Base-by-base conservation (phyloP, 2,797 vertebrate species). In the Smutsia gigantea region DNA sequence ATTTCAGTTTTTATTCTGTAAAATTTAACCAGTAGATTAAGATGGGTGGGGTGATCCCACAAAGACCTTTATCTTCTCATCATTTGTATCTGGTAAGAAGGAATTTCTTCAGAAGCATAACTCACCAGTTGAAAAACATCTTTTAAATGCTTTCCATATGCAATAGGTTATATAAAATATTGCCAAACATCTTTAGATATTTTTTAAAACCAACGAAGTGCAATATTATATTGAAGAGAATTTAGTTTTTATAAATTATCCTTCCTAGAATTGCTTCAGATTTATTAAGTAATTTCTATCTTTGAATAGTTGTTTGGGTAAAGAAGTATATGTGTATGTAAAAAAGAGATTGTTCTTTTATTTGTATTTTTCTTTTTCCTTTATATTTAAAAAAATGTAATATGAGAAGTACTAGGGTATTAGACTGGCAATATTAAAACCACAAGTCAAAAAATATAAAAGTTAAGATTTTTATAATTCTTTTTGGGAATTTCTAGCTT, bases 391-490 rank as follows among this genome's bases (percentile, higher is more conserved):
- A 79, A 46, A 92, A 88, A 79, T 88, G 23, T 19, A 31, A 55
- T 90, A 19, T 25, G 31, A 66, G 55, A 88, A 66, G 23, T 34
- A 23, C 66, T 92, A 79, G 64, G 75, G 34, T 77, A 37, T 89
- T 69, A 39, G 49, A 75, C 78, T 72, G 78, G 31, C 91, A 61
- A 93, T 90, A 93, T 92, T 96, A 97, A 97, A 97, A 85, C 91
- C 93, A 97, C 94, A 97, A 94, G 94, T 97, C 95, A 97, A 94
- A 94, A 97, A 64, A 37, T n/a, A 66, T 42, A 79, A 69, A 94
- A 87, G 69, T 87, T 90, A 94, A 87, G 83, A 87, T 96, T 96
- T 97, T 97, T 87, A 39, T 95, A 87, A 97, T 97, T 97, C 83
- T 96, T 4, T 93, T 90, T 96, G 75, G 81, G 61, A 93, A 90